Conservation (phyloP, 2,113 vertebrate species). For the Anseranas semipalmata region DNA sequence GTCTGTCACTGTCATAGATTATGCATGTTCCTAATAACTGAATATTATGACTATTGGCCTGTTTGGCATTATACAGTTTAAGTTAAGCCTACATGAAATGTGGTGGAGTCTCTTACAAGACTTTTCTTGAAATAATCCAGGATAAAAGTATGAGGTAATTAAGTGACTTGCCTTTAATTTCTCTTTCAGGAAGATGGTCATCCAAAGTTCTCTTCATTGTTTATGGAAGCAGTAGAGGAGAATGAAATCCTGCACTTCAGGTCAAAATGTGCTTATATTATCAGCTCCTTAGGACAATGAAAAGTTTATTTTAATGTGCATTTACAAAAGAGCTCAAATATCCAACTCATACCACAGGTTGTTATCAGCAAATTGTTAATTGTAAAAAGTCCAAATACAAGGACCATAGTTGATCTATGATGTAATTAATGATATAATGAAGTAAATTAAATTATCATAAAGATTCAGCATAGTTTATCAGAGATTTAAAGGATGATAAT, state of each 20-base stretch:
- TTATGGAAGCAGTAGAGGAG: not conserved
- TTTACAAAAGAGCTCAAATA: not conserved
- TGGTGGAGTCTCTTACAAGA: not conserved
- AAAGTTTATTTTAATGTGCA: not conserved
- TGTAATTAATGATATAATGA: not conserved
- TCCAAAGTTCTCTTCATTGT: not conserved
- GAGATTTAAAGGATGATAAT: not conserved
- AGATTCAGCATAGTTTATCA: not conserved
- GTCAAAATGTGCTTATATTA: not conserved
- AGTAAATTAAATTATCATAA: not conserved
- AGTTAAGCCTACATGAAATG: not conserved
- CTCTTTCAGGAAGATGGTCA: not conserved
- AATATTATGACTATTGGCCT: not conserved
- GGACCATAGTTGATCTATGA: not conserved
- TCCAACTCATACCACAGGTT: not conserved
- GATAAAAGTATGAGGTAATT: not conserved
- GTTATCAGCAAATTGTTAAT: not conserved
- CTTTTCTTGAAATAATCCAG: slow-evolving; percentile 4
- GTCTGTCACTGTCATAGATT: slow-evolving; percentile 12
- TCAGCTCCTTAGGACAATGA: not conserved
- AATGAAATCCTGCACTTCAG: not conserved
- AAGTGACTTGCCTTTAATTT: not conserved
- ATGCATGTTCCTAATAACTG: not conserved
- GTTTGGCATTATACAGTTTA: not conserved
- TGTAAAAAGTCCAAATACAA: not conserved